Percentiles rank a stretch among this genome's conserved stretches.
Conservation (phyloP, 2,797 vertebrate species). For the Brachyrhaphis roseni region DNA sequence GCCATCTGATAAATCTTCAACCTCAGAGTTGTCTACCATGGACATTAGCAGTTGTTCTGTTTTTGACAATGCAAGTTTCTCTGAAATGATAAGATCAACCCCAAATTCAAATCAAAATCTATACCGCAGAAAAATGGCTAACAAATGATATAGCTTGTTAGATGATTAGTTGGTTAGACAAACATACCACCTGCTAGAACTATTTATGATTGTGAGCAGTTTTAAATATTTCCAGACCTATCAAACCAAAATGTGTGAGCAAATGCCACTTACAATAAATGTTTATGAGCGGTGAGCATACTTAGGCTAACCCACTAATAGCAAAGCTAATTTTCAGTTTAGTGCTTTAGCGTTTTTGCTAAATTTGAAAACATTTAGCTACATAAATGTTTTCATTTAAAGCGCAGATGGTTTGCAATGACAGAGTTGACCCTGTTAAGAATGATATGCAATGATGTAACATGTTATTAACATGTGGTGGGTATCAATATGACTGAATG, state of each 20-base stretch:
- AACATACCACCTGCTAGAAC: neutral
- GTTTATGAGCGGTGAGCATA: neutral
- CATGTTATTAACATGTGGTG: no score
- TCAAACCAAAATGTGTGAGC: neutral
- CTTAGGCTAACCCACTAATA: no score
- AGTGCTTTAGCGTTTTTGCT: no score
- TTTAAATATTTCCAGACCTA: neutral
- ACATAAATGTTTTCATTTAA: no score
- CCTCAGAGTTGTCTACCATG: neutral
- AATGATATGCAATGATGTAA: no score
- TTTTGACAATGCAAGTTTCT: neutral
- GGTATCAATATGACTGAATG: no score
- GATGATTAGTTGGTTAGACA: neutral
- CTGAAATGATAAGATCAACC: neutral
- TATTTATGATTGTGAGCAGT: neutral
- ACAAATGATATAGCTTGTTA: neutral
- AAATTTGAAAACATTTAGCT: no score
- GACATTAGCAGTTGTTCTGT: neutral
- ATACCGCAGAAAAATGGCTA: neutral
- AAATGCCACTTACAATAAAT: neutral
- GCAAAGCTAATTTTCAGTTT: no score
- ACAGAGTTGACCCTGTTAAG: no score
- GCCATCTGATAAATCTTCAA: constrained; percentile 2
- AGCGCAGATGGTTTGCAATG: no score
- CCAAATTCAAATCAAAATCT: neutral